Conservation (phyloP, 2,888 invertebrate genomes). For the Cataglyphis cursor region DNA sequence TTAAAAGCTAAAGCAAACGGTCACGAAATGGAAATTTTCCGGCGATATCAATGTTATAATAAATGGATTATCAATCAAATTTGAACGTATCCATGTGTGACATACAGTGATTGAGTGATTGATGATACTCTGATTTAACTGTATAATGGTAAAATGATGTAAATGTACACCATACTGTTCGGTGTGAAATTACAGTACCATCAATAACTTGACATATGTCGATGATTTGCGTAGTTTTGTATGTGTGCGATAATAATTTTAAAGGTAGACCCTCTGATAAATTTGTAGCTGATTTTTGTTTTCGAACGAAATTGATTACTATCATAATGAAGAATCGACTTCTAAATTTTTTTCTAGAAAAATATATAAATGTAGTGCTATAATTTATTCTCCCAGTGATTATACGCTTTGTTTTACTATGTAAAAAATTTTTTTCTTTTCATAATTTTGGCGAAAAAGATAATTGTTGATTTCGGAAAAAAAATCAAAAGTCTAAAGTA, state of each 20-base stretch:
- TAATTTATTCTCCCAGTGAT: background rate
- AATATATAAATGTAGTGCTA: background rate
- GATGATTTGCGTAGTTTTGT: slow-evolving; percentile 20
- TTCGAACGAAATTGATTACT: background rate
- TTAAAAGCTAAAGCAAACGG: background rate
- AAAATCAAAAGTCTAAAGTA: background rate
- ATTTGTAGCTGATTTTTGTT: background rate
- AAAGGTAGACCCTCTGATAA: background rate
- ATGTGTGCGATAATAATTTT: slow-evolving; percentile 13
- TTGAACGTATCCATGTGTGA: slow-evolving; percentile 16
- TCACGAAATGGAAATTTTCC: background rate
- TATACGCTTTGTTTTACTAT: background rate
- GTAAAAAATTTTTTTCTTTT: background rate
- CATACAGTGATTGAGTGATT: slow-evolving; percentile 19
- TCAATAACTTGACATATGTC: slow-evolving; percentile 26
- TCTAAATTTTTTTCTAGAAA: background rate
- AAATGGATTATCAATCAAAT: slow-evolving; percentile 39
- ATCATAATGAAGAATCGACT: background rate
- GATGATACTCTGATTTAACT: slow-evolving; percentile 24
- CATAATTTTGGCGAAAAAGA: background rate
- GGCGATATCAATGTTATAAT: slow-evolving; percentile 27
- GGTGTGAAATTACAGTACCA: slow-evolving; percentile 15
- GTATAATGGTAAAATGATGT: slow-evolving; percentile 35
- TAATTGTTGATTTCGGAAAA: background rate
- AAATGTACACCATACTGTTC: slow-evolving; percentile 16